These are phyloP conservation scores for Chascanopsetta lugubris DNA, from an alignment of 2,113 vertebrate species.

Conservation along the genomic window DNA sequence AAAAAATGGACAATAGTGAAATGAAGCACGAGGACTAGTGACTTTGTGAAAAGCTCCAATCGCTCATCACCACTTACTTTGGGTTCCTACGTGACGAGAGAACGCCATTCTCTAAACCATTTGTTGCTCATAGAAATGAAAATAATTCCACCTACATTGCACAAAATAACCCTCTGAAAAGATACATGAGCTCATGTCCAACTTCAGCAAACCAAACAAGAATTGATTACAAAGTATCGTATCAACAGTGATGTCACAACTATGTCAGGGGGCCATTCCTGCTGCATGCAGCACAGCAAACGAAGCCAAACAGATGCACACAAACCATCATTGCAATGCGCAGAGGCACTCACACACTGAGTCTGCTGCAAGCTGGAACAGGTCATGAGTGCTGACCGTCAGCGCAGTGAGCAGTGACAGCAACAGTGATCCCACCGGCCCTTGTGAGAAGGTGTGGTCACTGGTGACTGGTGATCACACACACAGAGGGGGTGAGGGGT, in stretches of 20 bases:
- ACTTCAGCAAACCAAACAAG: too few relatives aligned
- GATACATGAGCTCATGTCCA: neutral
- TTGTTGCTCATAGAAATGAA: too few relatives aligned
- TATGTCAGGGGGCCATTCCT: slow-evolving; percentile 32
- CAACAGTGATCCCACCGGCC: neutral
- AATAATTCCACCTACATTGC: too few relatives aligned
- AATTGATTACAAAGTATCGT: too few relatives aligned
- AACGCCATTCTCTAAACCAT: too few relatives aligned
- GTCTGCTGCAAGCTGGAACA: too few relatives aligned
- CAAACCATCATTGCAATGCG: neutral
- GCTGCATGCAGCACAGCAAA: neutral
- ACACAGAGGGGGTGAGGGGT: neutral
- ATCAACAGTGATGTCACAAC: too few relatives aligned
- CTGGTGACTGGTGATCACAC: slow-evolving; percentile 8
- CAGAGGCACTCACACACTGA: neutral
- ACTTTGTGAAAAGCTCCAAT: too few relatives aligned
- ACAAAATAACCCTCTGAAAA: neutral
- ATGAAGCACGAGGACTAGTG: too few relatives aligned
- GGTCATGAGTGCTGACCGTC: neutral
- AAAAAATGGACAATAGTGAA: too few relatives aligned
- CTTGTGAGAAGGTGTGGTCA: slow-evolving; percentile 2
- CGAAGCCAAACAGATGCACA: neutral
- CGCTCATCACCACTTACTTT: too few relatives aligned
- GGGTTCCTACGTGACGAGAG: too few relatives aligned
- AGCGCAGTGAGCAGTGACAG: neutral